A percentile compares a stretch with the other conserved stretches of the same genome.
Conservation (phyloP, 2,888 invertebrate genomes). For the Cataglyphis livida region DNA sequence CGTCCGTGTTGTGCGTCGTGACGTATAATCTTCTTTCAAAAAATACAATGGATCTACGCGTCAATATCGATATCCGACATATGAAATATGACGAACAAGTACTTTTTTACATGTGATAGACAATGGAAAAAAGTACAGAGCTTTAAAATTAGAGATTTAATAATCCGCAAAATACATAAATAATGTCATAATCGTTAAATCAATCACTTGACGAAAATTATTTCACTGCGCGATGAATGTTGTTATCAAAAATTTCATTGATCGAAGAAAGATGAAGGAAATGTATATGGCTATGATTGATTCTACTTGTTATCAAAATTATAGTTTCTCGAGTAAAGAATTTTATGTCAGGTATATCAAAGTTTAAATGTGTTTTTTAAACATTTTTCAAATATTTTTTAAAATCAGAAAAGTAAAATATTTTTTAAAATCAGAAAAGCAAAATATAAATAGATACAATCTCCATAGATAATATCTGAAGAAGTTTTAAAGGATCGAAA, state of each 20-base stretch:
- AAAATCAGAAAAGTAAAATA: neutral
- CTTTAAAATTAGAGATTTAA: neutral
- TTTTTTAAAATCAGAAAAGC: too few species aligned
- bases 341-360: neutral
- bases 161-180: neutral
- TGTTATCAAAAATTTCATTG: neutral
- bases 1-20: neutral
- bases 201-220: neutral
- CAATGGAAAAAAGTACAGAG: neutral
- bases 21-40: neutral
- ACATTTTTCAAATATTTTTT: neutral
- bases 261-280: neutral
- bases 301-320: neutral
- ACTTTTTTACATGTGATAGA: neutral
- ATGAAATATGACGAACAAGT: neutral
- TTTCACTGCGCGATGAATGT: neutral
- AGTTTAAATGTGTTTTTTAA: neutral
- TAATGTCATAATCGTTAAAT: neutral
- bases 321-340: neutral
- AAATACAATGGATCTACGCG: neutral
- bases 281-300: neutral
- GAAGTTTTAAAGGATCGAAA: neutral
- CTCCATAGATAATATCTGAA: neutral
- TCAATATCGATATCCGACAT: neutral
- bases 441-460: neutral